Conservation (phyloP, 37 sponge, comb jelly and placozoan genomes). For the Bolinopsis microptera region DNA sequence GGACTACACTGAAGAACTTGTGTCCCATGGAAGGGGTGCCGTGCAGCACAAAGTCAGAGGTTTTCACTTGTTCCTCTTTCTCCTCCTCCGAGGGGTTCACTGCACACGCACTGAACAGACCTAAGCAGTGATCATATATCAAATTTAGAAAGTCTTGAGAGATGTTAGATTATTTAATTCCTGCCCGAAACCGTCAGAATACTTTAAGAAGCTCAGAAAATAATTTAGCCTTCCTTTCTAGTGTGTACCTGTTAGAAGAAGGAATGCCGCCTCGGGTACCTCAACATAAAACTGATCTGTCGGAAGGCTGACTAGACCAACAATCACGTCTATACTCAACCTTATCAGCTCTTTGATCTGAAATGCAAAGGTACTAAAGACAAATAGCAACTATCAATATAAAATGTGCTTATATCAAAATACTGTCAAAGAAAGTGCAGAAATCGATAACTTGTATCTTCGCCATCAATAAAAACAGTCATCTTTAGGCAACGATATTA, state of each 20-base stretch:
- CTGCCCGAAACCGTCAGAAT: too few relatives aligned
- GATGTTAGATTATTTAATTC: too few relatives aligned
- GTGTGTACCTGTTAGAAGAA: conserved; percentile 13
- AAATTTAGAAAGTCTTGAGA: too few relatives aligned
- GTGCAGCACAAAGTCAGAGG: background rate
- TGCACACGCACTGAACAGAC: conserved; percentile 58
- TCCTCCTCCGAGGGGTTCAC: background rate
- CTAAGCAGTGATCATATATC: too few relatives aligned
- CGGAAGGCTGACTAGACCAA: background rate
- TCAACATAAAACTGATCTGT: conserved; percentile 43
- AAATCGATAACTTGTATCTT: too few relatives aligned
- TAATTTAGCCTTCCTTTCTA: too few relatives aligned
- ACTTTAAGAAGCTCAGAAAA: too few relatives aligned
- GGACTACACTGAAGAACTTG: conserved; percentile 47
- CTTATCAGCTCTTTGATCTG: conserved; percentile 38
- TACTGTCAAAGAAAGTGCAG: too few relatives aligned
- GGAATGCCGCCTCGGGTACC: conserved; percentile 48
- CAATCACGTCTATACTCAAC: background rate
- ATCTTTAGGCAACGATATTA: background rate
- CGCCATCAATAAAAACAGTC: background rate
- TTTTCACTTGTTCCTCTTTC: background rate
- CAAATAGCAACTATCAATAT: background rate
- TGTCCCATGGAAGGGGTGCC: conserved; percentile 33
- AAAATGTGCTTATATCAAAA: background rate
- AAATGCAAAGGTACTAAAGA: background rate